These are phyloP conservation scores for Penaeus vannamei DNA, from an alignment of 1,140 invertebrate species.

Conservation along the genomic window DNA sequence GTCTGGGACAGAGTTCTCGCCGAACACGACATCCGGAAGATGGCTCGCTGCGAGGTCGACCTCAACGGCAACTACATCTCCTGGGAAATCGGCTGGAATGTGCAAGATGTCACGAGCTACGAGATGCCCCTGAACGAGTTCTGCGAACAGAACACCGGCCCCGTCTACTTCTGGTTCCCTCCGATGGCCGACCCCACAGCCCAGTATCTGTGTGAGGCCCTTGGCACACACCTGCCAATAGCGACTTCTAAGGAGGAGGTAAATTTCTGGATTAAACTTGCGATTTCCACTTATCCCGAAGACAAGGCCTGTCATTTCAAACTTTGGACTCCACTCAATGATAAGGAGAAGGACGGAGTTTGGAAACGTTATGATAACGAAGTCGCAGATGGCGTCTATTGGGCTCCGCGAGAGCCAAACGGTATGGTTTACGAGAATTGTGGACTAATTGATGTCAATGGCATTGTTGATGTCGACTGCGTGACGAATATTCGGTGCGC, in stretches of 20 bases:
- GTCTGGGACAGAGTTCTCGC: constrained; percentile 44
- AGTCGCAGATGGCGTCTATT: not conserved
- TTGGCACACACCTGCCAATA: constrained; percentile 24
- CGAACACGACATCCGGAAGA: not conserved
- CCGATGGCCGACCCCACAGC: not conserved
- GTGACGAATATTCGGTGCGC: constrained; percentile 8
- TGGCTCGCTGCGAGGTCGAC: constrained; percentile 27
- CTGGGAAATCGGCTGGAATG: constrained; percentile 34
- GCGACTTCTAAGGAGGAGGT: not conserved
- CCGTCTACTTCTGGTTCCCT: constrained; percentile 42
- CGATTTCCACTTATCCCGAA: not conserved
- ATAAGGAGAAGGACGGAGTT: constrained; percentile 19
- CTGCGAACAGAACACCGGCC: constrained; percentile 1
- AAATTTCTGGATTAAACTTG: not conserved
- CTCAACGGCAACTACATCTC: constrained; percentile 48
- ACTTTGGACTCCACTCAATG: not conserved
- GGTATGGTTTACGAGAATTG: constrained; percentile 44
- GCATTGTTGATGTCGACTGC: constrained; percentile 47
- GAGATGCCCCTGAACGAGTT: constrained; percentile 11
- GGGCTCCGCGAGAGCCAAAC: constrained; percentile 44
- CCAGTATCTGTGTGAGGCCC: constrained; percentile 38
- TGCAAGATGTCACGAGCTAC: constrained; percentile 37
- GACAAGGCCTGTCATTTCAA: not conserved
- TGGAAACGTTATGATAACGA: constrained; percentile 32
- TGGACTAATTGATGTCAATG: constrained; percentile 4